Base-by-base conservation (phyloP, 2,888 invertebrate species). In the Ophion costatus region DNA sequence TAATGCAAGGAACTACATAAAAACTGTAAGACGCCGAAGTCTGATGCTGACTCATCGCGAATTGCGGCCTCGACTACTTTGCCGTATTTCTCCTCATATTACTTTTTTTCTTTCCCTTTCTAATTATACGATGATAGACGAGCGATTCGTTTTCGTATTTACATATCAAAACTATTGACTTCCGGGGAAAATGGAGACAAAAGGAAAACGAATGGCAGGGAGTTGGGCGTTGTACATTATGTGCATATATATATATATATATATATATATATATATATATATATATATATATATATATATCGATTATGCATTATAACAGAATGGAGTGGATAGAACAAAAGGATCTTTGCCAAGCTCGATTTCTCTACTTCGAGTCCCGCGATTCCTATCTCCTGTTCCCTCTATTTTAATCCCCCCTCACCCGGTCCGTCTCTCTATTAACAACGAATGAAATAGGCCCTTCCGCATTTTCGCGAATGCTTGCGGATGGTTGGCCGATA, bases 111-210 rank as follows among this genome's bases (percentile, higher is more conserved):
- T 56, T 69, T 29, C 61, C 56, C 11, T 70, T 82, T 42, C 57
- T 78, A 33, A 64, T 78, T 74, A 71, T 66, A 9, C 69, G 61
- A 6, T 38, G 75, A 81, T 63, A 61, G 67, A 85, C 88, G 86
- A 82, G 66, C 83, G 87, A 89, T 87, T 87, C 77, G 84, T 80
- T 73, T 82, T 86, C 84, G 86, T 89, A 90, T 90, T 90, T 90
- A 88, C 90, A 89, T 90, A 90, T 90, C 85, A 87, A 88, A 90
- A 90, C 90, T 90, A 89, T 90, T 87, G 88, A 85, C 29, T 76
- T 17, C 24, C 42, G 24, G 63, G 42, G 51, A 29, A 70, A 71
- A 61, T 61, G 51, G 10, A 73, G 59, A 73, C 56, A 61, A 17
- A 38, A 38, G 38, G 38, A 24, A 45, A 67, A 79, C 11, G 22